phyloP scores from a whole-genome alignment of 2,113 vertebrate species.

The Heterocephalus glaber region DNA sequence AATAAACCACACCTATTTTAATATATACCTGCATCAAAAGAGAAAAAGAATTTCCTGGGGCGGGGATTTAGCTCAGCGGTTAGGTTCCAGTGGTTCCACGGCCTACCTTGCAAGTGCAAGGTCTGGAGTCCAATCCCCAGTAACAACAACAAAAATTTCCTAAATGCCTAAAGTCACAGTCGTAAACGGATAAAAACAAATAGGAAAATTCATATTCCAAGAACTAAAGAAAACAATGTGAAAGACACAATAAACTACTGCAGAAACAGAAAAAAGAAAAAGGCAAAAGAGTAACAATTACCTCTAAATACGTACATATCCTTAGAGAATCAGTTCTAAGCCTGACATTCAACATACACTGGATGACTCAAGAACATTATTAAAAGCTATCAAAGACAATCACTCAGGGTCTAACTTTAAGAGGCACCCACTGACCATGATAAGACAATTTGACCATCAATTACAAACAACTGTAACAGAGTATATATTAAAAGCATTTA shows the following conservation, averaged over 20 bases:
- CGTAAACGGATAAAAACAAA: background rate
- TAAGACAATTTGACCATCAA: background rate
- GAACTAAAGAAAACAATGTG: background rate
- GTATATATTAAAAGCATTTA: background rate
- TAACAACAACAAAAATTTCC: no score
- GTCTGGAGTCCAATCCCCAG: no score
- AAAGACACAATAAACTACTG: background rate
- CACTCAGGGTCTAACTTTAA: background rate
- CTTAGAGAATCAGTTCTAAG: constrained; percentile 21
- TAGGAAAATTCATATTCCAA: background rate
- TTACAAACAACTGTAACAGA: background rate
- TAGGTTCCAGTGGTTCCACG: no score
- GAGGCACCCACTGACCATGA: background rate
- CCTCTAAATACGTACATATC: constrained; percentile 8
- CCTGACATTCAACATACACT: background rate
- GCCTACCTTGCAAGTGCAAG: no score
- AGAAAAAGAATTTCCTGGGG: no score
- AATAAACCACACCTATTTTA: background rate
- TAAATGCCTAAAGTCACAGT: constrained; percentile 35
- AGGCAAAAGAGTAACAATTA: constrained; percentile 36
- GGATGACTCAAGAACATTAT: constrained; percentile 5
- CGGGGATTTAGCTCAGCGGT: no score
- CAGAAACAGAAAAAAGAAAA: background rate
- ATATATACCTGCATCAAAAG: constrained; percentile 55
- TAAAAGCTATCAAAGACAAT: constrained; percentile 12